These are phyloP conservation scores for Pachyrhynchus sulphureomaculatus DNA, from an alignment of 1,140 invertebrate genomes.

Conservation along the genomic window DNA sequence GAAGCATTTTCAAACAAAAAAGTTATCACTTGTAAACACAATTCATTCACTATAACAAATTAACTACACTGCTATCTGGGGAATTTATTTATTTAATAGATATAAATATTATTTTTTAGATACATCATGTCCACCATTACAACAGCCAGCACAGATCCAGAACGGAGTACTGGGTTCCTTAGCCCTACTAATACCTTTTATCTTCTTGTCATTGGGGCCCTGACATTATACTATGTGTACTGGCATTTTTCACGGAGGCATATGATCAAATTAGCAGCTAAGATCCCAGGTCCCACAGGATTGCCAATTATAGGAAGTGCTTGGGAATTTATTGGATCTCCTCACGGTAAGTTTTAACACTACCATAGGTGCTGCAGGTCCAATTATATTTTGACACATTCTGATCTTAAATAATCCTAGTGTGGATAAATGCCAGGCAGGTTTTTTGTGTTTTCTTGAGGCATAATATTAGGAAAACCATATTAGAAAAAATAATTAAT, in stretches of 20 bases:
- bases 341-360: slow-evolving; percentile 55
- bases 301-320: slow-evolving; percentile 71
- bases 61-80: too few relatives aligned
- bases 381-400: not conserved
- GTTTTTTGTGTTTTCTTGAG: not conserved
- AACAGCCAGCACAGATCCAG: slow-evolving; percentile 45
- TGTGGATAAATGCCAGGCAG: too few relatives aligned
- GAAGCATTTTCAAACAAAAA: too few relatives aligned
- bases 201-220: slow-evolving; percentile 65
- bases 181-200: slow-evolving; percentile 64
- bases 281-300: slow-evolving; percentile 68
- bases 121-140: slow-evolving; percentile 31
- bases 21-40: too few relatives aligned
- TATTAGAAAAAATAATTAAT: too few relatives aligned
- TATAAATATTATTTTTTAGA: too few relatives aligned
- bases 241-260: slow-evolving; percentile 69
- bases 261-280: slow-evolving; percentile 68
- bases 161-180: slow-evolving; percentile 46
- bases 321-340: slow-evolving; percentile 67
- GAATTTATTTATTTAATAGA: too few relatives aligned
- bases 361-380: not conserved
- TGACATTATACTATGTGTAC: slow-evolving; percentile 69
- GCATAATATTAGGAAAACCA: not conserved
- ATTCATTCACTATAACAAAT: too few relatives aligned
- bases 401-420: not conserved